Evolutionary conservation across 2,888 invertebrate genomes (phyloP).

Genomic region (Drosophila prolongata): DNA sequence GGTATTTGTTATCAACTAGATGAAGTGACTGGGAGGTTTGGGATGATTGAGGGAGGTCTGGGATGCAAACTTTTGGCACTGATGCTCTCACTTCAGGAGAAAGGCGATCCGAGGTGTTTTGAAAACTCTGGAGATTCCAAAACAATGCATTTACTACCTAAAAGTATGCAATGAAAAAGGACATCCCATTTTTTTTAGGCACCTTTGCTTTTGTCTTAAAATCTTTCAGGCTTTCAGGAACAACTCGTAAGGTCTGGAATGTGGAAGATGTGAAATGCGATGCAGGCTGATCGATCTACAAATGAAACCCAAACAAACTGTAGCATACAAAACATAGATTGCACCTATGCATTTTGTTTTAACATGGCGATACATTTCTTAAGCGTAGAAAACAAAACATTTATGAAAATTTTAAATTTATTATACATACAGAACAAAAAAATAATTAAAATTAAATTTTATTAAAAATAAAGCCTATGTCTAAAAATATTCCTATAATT

Average conservation of each 20-base stretch:
- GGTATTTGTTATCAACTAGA: conserved; percentile 11
- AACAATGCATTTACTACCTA: too few species aligned
- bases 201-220: neutral
- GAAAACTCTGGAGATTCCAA: neutral
- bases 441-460: conserved; percentile 18
- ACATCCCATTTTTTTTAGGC: neutral
- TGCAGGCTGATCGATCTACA: conserved; percentile 19
- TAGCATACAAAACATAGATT: conserved; percentile 51
- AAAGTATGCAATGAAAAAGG: neutral
- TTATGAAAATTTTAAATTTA: conserved; percentile 36
- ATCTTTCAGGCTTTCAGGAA: neutral
- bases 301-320: conserved; percentile 73
- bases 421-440: conserved; percentile 42
- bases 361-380: conserved; percentile 6
- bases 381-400: conserved; percentile 24
- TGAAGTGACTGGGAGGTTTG: conserved; percentile 17
- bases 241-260: conserved; percentile 3
- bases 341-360: conserved; percentile 1
- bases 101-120: conserved; percentile 12
- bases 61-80: conserved; percentile 32
- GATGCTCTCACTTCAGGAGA: conserved; percentile 17
- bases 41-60: conserved; percentile 8
- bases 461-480: conserved; percentile 38
- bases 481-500: conserved; percentile 37
- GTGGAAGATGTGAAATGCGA: conserved; percentile 30